Evolutionary conservation across 1,140 invertebrate genomes (phyloP).

Genomic region (Solen grandis): DNA sequence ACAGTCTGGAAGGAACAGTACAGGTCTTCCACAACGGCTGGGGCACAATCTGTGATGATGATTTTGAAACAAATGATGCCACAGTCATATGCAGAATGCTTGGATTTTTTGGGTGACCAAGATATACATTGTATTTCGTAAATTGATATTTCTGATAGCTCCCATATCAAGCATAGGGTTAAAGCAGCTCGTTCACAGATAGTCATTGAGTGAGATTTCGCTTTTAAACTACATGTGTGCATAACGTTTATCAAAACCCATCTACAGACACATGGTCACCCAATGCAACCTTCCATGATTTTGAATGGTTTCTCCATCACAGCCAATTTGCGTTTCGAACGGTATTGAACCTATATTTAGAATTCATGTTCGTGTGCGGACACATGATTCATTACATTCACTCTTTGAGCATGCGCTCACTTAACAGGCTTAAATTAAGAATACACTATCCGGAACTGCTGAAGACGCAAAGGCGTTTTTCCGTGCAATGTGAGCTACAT

Average conservation of each 20-base stretch:
- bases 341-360: background rate
- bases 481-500: too few relatives aligned
- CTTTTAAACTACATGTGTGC: too few relatives aligned
- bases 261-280: too few relatives aligned
- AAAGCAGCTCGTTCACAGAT: too few relatives aligned
- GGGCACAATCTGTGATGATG: conserved; percentile 49
- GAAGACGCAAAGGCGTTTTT: too few relatives aligned
- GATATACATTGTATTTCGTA: background rate
- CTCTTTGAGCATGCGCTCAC: too few relatives aligned
- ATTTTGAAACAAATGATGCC: conserved; percentile 14
- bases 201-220: too few relatives aligned
- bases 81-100: conserved; percentile 37
- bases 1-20: conserved; percentile 9
- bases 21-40: conserved; percentile 41
- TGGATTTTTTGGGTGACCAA: conserved; percentile 17
- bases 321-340: background rate
- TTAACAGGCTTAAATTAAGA: too few relatives aligned
- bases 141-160: background rate
- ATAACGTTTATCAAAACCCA: too few relatives aligned
- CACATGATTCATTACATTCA: too few relatives aligned
- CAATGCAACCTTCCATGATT: background rate
- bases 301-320: background rate
- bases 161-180: background rate
- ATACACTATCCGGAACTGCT: too few relatives aligned
- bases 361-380: background rate